Percentiles rank a stretch among this genome's conserved stretches.
Conservation (phyloP, 1,140 invertebrate species). For the fruit fly (Drosophila melanogaster) region Release_6_plus_ISO1_MT NT_033779.5:61501-62000, state of each 20-base stretch:
- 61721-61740: background rate
- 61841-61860: too few relatives aligned
- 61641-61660: background rate
- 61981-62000: background rate
- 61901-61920: conserved; percentile 9
- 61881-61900: too few relatives aligned
- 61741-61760: too few relatives aligned
- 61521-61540: conserved; percentile 13
- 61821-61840: too few relatives aligned
- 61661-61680: conserved; percentile 16
- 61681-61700: background rate
- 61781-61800: too few relatives aligned
- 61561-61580: conserved; percentile 19
- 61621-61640: conserved; percentile 27
- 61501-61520: conserved; percentile 3
- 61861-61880: too few relatives aligned
- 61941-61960: conserved; percentile 65
- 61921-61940: conserved; percentile 52
- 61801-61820: too few relatives aligned
- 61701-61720: background rate
- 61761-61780: too few relatives aligned
- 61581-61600: conserved; percentile 41
- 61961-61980: conserved; percentile 27
- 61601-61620: conserved; percentile 51
- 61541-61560: conserved; percentile 48